Conservation (phyloP, 2,888 invertebrate species). For the Platycnemis pennipes region DNA sequence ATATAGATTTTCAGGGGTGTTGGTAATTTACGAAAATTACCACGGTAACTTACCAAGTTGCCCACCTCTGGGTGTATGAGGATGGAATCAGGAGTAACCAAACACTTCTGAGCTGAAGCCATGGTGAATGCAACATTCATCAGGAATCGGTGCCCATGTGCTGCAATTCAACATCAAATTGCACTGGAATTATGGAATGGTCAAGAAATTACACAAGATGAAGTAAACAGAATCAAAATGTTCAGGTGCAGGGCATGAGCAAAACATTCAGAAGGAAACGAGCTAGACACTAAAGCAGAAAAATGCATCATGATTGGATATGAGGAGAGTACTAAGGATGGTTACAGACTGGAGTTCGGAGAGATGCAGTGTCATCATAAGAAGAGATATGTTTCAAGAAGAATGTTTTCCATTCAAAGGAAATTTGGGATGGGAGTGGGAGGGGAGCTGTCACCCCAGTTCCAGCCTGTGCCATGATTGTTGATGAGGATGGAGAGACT, state of each 20-base stretch:
- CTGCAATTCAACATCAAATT: not conserved
- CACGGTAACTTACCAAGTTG: too few species aligned
- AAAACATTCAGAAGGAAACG: too few species aligned
- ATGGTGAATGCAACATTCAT: not conserved
- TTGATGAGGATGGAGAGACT: too few species aligned
- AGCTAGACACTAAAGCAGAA: too few species aligned
- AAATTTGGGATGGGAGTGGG: too few species aligned
- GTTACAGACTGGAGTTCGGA: slow-evolving; percentile 65
- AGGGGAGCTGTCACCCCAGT: too few species aligned
- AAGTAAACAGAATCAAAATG: not conserved
- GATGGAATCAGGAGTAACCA: not conserved
- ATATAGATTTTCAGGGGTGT: too few species aligned
- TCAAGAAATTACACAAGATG: not conserved
- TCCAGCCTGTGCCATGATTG: too few species aligned
- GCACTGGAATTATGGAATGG: slow-evolving; percentile 2
- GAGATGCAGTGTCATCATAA: slow-evolving; percentile 51
- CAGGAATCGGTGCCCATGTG: not conserved
- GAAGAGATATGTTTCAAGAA: slow-evolving; percentile 6
- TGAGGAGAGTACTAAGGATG: slow-evolving; percentile 55
- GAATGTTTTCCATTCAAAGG: too few species aligned
- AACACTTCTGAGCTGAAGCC: not conserved
- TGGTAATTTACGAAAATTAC: too few species aligned
- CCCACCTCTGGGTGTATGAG: too few species aligned
- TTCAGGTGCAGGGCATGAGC: not conserved
- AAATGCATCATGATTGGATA: too few species aligned